Conservation (phyloP, 2,888 invertebrate genomes). For the Urechis unicinctus region DNA sequence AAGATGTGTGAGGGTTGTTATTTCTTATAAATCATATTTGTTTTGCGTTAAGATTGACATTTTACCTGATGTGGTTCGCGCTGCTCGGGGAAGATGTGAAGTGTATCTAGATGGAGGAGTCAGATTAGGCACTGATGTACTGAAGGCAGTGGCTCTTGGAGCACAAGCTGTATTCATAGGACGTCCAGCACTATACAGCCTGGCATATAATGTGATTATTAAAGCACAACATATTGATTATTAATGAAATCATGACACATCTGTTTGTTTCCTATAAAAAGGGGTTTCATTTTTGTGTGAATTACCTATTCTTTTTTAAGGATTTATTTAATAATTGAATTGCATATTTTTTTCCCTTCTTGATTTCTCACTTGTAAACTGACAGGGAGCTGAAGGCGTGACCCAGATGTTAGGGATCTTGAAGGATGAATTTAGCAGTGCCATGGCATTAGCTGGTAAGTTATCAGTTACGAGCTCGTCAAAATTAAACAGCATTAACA, state of each 20-base stretch:
- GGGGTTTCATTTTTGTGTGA: no score
- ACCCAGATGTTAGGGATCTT: no score
- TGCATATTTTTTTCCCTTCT: constrained; percentile 1
- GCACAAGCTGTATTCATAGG: constrained; percentile 86
- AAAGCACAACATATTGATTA: no score
- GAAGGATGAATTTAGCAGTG: no score
- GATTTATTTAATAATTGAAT: no score
- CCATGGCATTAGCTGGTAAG: no score
- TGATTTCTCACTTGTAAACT: no score
- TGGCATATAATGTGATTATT: constrained; percentile 60
- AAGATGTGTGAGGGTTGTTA: no score
- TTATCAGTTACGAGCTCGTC: no score
- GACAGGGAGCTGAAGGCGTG: constrained; percentile 72
- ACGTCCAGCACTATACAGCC: constrained; percentile 78
- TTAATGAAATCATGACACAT: no score
- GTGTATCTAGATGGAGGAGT: constrained; percentile 85
- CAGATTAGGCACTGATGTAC: constrained; percentile 75
- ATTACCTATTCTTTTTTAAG: no score
- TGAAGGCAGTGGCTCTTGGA: constrained; percentile 84
- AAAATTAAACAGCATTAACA: no score
- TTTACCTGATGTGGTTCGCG: constrained; percentile 70
- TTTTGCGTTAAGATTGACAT: constrained; percentile 23
- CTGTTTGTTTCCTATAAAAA: neutral
- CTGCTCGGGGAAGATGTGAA: constrained; percentile 64
- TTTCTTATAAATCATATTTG: neutral